Conservation (phyloP, 1,140 invertebrate species). For the Caenorhabditis briggsae region DNA sequence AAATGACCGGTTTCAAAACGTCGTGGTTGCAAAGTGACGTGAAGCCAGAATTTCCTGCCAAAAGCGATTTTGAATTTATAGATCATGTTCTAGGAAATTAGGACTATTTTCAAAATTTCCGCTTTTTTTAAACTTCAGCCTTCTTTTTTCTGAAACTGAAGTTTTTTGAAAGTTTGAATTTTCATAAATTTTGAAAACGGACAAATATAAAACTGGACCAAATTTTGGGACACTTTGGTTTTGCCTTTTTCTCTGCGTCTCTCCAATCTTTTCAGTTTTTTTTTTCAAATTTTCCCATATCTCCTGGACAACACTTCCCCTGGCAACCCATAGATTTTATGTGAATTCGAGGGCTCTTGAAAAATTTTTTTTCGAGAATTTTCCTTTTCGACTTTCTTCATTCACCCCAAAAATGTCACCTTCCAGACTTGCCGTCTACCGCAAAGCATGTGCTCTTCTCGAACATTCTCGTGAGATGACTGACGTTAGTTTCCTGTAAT, state of each 20-base stretch:
- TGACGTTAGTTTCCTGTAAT: slow-evolving; percentile 1
- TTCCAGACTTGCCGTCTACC: slow-evolving; percentile 58
- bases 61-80: too few species aligned
- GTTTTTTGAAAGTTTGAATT: too few species aligned
- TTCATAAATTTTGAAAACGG: too few species aligned
- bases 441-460: slow-evolving; percentile 34
- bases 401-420: background rate
- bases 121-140: background rate
- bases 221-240: too few species aligned
- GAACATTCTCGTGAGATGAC: slow-evolving; percentile 57
- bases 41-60: background rate
- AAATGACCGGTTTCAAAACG: too few species aligned
- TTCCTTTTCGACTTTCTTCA: too few species aligned
- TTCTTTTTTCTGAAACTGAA: too few species aligned
- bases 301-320: background rate
- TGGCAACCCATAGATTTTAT: slow-evolving; percentile 30
- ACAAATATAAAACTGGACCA: too few species aligned
- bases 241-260: background rate
- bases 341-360: background rate
- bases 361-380: background rate
- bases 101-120: background rate
- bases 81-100: background rate
- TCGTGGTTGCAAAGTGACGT: too few species aligned
- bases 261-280: background rate
- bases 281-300: background rate